These are phyloP conservation scores for Iselma pallidipennis DNA, from an alignment of 2,888 invertebrate species.

Conservation along the genomic window DNA sequence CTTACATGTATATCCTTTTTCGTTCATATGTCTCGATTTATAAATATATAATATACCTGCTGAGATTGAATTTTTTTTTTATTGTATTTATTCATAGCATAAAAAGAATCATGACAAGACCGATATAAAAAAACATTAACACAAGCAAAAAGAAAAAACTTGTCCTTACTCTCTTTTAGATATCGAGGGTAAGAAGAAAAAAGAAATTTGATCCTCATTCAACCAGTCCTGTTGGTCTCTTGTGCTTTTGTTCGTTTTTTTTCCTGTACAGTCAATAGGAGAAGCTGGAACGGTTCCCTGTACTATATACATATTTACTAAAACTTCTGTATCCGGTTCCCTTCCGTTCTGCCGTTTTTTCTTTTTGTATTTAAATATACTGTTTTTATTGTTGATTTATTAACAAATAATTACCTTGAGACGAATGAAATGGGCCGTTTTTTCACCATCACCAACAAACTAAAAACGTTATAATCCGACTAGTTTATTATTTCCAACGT, in stretches of 20 bases:
- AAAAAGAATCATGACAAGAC: neutral
- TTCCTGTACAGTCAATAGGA: neutral
- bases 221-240: constrained; percentile 17
- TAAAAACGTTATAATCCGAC: neutral
- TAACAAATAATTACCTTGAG: neutral
- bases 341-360: constrained; percentile 10
- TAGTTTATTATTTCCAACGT: neutral
- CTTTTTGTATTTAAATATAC: neutral
- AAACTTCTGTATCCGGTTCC: constrained; percentile 27
- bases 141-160: neutral
- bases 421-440: neutral
- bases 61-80: no score
- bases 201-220: constrained; percentile 29
- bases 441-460: neutral
- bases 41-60: no score
- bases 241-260: constrained; percentile 23
- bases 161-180: neutral
- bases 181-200: constrained; percentile 1
- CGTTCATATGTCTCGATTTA: no score
- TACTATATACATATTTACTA: neutral
- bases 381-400: neutral
- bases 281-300: neutral
- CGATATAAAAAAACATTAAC: neutral
- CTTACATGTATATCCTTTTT: neutral
- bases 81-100: neutral